Base-by-base conservation (phyloP, 2,797 vertebrate genomes). In the Dendrocincla tyrannina region DNA sequence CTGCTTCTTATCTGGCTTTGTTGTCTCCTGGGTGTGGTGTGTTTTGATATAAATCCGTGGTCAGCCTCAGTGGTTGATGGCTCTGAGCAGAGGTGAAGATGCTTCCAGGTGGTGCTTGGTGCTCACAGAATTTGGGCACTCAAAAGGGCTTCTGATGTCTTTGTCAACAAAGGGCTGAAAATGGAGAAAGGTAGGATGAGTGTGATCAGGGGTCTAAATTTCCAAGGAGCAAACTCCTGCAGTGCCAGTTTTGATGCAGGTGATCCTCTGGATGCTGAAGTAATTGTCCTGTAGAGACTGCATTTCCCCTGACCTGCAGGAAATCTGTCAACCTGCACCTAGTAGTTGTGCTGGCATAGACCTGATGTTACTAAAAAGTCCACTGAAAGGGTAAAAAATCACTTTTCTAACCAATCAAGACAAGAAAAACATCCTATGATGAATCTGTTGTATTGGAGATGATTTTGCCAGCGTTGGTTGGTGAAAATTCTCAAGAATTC, bases 11-110 rank as follows among this genome's bases (percentile, higher is more conserved):
- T 46, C 28, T 64, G 46, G 6, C 18, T 77, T 42, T 66, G 39
- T 39, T 69, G 73, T 64, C 32, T 5, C 13, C 19, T 62, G 3
- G 8, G 4, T 75, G 14, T 42, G 52, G 1, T n/a, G 1, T 0
- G 3, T 64, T 92, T 35, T 32, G 27, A 4, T 74, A 7, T 4
- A 17, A 55, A 20, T 13, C 20, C 6, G 2, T 8, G 25, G 35
- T 37, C 33, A 42, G 37, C 14, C 35, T 73, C 37, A 23, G 2
- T 0, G 69, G 46, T 3, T 30, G 33, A 49, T 63, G 46, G 6
- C 10, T 52, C 13, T 32, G 39, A 53, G 24, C 11, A n/a, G 47
- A 67, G 28, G 4, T 44, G 41, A 46, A 46, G 59, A 7, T 79
- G 55, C 46, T 75, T 78, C 33, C 44, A 58, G 63, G 30, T 81